A percentile compares a stretch with the other conserved stretches of the same genome.
phyloP scores from a whole-genome alignment of 2,113 vertebrate genomes.

The Alouatta palliata region DNA sequence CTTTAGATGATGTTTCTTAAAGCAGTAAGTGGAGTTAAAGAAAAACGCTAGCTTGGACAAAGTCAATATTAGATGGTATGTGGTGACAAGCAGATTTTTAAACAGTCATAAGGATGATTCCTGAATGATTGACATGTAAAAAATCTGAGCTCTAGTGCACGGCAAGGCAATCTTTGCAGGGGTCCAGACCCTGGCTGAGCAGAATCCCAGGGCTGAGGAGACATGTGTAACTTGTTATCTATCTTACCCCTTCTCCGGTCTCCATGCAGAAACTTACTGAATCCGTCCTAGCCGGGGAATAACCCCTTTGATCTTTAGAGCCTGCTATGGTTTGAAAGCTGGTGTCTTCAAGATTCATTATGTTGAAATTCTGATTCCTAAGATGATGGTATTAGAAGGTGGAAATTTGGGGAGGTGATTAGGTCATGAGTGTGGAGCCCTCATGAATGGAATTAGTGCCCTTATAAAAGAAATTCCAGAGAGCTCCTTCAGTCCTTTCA shows the following conservation, averaged over 20 bases:
- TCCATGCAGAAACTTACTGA: not conserved
- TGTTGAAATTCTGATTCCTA: not conserved
- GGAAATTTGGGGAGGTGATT: not conserved
- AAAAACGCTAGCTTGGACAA: not conserved
- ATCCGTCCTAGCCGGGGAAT: not conserved
- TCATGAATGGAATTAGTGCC: not conserved
- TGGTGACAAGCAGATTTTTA: rapidly evolving
- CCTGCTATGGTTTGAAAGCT: not conserved
- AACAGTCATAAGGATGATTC: rapidly evolving
- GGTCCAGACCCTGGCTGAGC: rapidly evolving
- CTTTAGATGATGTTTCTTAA: not conserved
- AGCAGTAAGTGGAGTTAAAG: not conserved
- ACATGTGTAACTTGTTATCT: rapidly evolving
- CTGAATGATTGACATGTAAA: not conserved
- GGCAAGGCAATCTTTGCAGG: not conserved
- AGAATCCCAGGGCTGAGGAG: not conserved
- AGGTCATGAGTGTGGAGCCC: not conserved
- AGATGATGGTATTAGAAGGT: not conserved
- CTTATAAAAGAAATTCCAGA: not conserved
- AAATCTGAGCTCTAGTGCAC: not conserved
- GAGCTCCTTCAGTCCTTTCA: not conserved
- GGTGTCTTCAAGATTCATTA: not conserved
- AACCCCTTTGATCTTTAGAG: not conserved
- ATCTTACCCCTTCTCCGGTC: rapidly evolving
- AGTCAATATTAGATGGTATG: rapidly evolving